These are phyloP conservation scores for Rhingia rostrata DNA, from an alignment of 2,888 invertebrate genomes.

Conservation along the genomic window DNA sequence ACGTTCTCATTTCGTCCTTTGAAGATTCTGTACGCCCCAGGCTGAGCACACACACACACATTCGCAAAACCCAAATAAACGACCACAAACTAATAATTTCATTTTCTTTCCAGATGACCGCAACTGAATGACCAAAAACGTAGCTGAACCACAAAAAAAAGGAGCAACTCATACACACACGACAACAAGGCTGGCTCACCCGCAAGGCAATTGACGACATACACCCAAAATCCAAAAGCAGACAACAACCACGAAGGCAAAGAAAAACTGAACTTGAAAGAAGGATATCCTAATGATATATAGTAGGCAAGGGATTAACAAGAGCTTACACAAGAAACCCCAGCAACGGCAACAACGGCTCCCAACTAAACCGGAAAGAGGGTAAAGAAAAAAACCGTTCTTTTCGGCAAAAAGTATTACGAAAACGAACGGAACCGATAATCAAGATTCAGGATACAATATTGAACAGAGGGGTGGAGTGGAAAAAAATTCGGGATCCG, in stretches of 20 bases:
- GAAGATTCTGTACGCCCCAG: constrained; percentile 34
- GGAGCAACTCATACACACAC: constrained; percentile 24
- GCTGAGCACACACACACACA: not conserved
- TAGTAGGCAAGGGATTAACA: constrained; percentile 72
- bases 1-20: constrained; percentile 33
- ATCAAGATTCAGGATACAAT: constrained; percentile 66
- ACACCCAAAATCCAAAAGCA: constrained; percentile 42
- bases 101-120: constrained; percentile 74
- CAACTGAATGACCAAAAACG: constrained; percentile 68
- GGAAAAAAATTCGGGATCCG: constrained; percentile 54
- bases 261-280: constrained; percentile 52
- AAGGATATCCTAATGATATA: constrained; percentile 72
- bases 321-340: constrained; percentile 59
- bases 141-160: constrained; percentile 44
- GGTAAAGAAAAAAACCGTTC: constrained; percentile 48
- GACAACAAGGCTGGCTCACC: constrained; percentile 63
- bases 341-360: constrained; percentile 46
- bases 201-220: constrained; percentile 64
- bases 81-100: constrained; percentile 69
- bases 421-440: constrained; percentile 54
- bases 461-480: constrained; percentile 15
- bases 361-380: constrained; percentile 35
- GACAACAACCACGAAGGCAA: constrained; percentile 5
- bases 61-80: not conserved
- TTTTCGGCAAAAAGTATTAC: constrained; percentile 45